Evolutionary conservation across 2,113 vertebrate species (phyloP), one percentile per base, ranked within the genome.

Genomic region (Tychaedon coryphoeus): DNA sequence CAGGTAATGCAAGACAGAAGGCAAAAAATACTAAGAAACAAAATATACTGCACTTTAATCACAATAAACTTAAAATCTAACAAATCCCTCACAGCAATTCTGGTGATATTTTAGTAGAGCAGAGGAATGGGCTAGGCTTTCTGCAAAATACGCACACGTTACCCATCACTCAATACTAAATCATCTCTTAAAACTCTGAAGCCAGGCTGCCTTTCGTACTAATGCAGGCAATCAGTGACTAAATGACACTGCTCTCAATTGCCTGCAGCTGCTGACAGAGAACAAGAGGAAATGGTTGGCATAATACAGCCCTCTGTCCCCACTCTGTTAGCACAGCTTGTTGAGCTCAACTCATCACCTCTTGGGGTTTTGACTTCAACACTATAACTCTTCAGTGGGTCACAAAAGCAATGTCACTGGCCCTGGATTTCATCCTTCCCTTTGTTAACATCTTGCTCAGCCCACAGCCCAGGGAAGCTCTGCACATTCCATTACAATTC

Each of bases 81-180:
- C 19, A 57, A 94, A 70, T 11, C 14, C 22, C 42, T 76, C 91
- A 29, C 29, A 65, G 64, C 13, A 74, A 66, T 31, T 62, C 28
- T 74, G 60, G 15, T 29, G 13, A 2, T 58, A 77, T 64, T 90
- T 85, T 34, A 83, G 18, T 8, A 51, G n/a, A 85, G 70, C 0
- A 28, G 54, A 88, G 72, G 54, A 88, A 79, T 0, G 6, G 47
- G 34, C 15, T 0, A 3, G 51, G 34, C 34, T 76, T 73, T 62
- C 62, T 75, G 36, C 1, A 9, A 77, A 64, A 47, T 14, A 83
- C 2, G 38, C 17, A 9, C 22, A 16, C 0, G 0, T 28, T 64
- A 67, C 60, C 38, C 66, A 70, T 4, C 1, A 2, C 40, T 87
- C 74, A 40, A 12, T 43, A 56, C 25, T 38, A 79, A 53, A 78